Conservation (phyloP, 2,113 vertebrate species). For the Lanius ludovicianus region DNA sequence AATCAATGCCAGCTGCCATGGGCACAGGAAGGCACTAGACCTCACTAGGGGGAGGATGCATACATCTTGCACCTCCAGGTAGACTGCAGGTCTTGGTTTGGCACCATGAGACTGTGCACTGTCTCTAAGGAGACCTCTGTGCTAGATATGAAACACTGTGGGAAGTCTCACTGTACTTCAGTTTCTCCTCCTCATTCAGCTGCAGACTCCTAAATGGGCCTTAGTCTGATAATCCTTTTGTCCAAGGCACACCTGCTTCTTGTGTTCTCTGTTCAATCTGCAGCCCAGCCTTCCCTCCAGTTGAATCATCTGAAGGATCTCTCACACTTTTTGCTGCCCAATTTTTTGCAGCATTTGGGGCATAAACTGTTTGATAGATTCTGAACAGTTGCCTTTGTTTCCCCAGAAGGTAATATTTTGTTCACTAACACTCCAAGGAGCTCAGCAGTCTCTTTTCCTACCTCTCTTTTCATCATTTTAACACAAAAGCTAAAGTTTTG, state of each 20-base stretch:
- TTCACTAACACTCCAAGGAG: conserved; percentile 51
- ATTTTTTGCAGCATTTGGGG: neutral
- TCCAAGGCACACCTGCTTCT: conserved; percentile 13
- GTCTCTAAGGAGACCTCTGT: neutral
- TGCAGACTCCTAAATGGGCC: neutral
- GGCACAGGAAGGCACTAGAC: neutral
- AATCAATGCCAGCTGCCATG: accelerated
- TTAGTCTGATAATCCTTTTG: conserved; percentile 6
- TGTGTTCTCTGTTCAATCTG: neutral
- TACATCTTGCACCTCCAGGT: neutral
- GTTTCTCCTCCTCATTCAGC: neutral
- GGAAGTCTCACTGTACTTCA: neutral
- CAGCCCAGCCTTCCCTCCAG: neutral
- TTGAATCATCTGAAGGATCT: conserved; percentile 11
- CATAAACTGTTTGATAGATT: conserved; percentile 28
- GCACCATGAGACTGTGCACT: accelerated
- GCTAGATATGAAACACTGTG: neutral
- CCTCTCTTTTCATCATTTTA: conserved; percentile 40
- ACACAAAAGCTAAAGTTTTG: conserved; percentile 32
- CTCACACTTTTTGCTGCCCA: neutral
- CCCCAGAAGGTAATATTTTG: conserved; percentile 48
- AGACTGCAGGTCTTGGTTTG: accelerated
- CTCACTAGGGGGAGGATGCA: neutral
- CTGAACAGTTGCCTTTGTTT: conserved; percentile 19
- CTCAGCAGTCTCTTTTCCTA: conserved; percentile 17